These are phyloP conservation scores for Dasyornis broadbenti DNA, from an alignment of 2,113 vertebrate genomes.

Conservation along the genomic window DNA sequence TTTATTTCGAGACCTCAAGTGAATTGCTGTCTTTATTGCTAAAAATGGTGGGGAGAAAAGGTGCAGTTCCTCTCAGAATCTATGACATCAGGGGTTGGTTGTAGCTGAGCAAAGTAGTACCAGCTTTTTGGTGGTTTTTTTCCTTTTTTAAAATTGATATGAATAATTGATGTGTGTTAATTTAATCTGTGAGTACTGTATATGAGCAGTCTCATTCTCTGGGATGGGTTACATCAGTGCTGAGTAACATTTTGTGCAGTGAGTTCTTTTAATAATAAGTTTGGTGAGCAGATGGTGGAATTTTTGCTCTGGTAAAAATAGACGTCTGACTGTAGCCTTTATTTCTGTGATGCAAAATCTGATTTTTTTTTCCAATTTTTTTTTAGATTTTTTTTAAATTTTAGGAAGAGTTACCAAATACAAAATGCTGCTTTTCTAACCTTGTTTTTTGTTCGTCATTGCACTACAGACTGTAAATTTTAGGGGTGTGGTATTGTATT, in stretches of 20 bases:
- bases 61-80: not conserved
- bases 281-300: conserved; percentile 5
- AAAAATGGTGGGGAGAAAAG: not conserved
- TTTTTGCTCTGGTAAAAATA: not conserved
- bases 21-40: not conserved
- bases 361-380: not conserved
- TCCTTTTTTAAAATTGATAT: not conserved
- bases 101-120: not conserved
- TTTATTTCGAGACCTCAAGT: not conserved
- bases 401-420: not conserved
- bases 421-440: not conserved
- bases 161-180: not conserved
- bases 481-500: not conserved
- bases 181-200: not conserved
- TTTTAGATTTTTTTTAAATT: not conserved
- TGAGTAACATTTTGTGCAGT: not conserved
- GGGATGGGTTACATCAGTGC: not conserved
- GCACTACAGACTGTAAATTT: rapidly evolving
- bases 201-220: not conserved
- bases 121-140: not conserved
- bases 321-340: not conserved
- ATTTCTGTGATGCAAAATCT: not conserved
- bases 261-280: not conserved
- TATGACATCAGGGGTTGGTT: not conserved
- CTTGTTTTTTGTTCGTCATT: not conserved